Base-by-base conservation (phyloP, 2,797 vertebrate species). In the Buphagus erythrorhynchus region DNA sequence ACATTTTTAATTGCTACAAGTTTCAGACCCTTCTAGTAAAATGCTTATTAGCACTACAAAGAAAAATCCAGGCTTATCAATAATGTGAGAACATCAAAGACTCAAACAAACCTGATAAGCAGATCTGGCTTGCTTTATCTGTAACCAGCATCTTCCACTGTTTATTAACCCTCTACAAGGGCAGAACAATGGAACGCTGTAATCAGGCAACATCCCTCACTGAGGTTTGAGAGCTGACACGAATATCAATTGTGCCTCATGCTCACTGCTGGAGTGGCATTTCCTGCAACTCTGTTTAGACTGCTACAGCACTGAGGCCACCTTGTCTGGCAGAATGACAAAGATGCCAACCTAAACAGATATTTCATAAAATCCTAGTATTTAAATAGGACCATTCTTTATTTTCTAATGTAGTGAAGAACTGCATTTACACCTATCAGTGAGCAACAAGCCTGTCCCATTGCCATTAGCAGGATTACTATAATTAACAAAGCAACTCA, bases 31-130 rank as follows among this genome's bases (percentile, higher is more conserved):
- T 74, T 65, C 78, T 45, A 77, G 51, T 87, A 73, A 93, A 93
- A 93, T 6, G 48, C 69, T 93, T 45, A 83, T 94, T 83, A 88
- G 73, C 69, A 88, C 91, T 90, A 96, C 82, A 91, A 91, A 95
- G 96, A 28, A 45, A 90, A 93, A 77, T 7, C 16, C 12, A 24
- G 26, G 78, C 86, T 94, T 92, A 95, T 88, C 93, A 75, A 31
- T 49, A 68, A 66, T 25, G 55, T 6, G 38, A 88, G 62, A 90
- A 86, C 91, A 95, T 95, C 95, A 96, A 93, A 97, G 93, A 29
- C 78, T 62, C 67, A 51, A 33, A 78, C 62, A 78, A 40, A 69
- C 35, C 65, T 4, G 92, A 91, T 81, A 22, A 84, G 92, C 40
- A 90, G 79, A 95, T 72, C 72, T 1, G 20, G 68, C 46, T 66